Conservation (phyloP, 1,140 invertebrate species). For the Drosophila ogumai region DNA sequence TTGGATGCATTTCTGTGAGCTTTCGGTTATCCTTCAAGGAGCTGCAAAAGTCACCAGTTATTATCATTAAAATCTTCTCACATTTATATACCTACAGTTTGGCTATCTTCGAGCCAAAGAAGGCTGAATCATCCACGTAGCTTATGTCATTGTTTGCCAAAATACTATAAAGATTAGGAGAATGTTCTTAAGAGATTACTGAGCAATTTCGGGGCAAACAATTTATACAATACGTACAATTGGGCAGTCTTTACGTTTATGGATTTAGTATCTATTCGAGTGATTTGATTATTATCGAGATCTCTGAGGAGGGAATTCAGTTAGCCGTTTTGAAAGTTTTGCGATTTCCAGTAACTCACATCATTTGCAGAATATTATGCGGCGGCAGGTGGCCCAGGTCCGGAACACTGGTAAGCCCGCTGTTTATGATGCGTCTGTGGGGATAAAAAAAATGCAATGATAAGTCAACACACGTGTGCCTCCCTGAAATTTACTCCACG, state of each 20-base stretch:
- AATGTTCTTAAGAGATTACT: background rate
- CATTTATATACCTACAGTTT: slow-evolving; percentile 87
- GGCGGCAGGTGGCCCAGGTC: slow-evolving; percentile 85
- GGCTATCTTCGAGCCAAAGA: slow-evolving; percentile 88
- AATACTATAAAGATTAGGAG: slow-evolving; percentile 84
- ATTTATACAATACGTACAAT: slow-evolving; percentile 86
- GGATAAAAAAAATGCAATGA: background rate
- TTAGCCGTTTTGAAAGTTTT: background rate
- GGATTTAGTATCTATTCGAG: slow-evolving; percentile 85
- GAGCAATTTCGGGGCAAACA: background rate
- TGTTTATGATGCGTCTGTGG: slow-evolving; percentile 86
- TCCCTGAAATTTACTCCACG: too few species aligned
- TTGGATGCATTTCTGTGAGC: slow-evolving; percentile 87
- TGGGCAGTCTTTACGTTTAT: slow-evolving; percentile 86
- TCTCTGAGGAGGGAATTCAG: slow-evolving; percentile 83
- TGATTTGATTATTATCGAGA: slow-evolving; percentile 87
- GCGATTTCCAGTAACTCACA: slow-evolving; percentile 85
- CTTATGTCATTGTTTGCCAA: slow-evolving; percentile 88
- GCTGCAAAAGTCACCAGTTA: slow-evolving; percentile 84
- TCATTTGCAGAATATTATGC: slow-evolving; percentile 86
- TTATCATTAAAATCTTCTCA: background rate
- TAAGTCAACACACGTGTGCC: background rate
- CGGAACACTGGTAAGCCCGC: slow-evolving; percentile 86
- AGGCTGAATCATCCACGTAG: slow-evolving; percentile 87
- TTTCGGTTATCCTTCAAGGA: slow-evolving; percentile 89